Evolutionary conservation across 2,797 vertebrate genomes (phyloP).

Genomic region (Clarias laeviceps): DNA sequence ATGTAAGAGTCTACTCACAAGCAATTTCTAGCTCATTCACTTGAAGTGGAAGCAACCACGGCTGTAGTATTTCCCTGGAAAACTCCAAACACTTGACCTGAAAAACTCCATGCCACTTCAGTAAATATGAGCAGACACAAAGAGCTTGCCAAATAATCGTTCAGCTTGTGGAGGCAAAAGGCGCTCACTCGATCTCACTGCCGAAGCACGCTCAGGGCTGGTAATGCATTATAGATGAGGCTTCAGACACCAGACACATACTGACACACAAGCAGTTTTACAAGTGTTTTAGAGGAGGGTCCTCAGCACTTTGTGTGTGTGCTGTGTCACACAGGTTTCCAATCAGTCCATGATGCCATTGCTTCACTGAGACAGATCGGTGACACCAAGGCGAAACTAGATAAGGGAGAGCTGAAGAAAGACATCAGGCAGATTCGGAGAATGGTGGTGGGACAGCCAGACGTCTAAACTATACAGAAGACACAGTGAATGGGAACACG

Average conservation of each 20-base stretch:
- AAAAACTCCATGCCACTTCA: constrained; percentile 11
- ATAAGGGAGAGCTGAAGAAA: constrained; percentile 78
- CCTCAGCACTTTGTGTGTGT: constrained; percentile 29
- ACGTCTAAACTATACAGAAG: constrained; percentile 51
- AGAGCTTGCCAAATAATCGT: constrained; percentile 57
- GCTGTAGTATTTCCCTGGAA: neutral
- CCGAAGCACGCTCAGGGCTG: constrained; percentile 27
- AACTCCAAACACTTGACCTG: neutral
- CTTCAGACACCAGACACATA: constrained; percentile 48
- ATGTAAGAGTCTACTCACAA: constrained; percentile 34
- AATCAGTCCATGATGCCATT: constrained; percentile 78
- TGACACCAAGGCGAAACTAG: constrained; percentile 77
- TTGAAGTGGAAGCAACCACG: constrained; percentile 29
- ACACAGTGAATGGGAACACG: neutral
- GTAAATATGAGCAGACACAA: constrained; percentile 56
- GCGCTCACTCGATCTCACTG: constrained; percentile 36
- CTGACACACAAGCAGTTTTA: neutral
- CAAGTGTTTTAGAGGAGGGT: neutral
- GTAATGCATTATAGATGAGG: constrained; percentile 67
- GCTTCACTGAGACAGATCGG: constrained; percentile 79
- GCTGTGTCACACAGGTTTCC: constrained; percentile 75
- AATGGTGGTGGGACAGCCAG: constrained; percentile 68
- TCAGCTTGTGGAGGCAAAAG: constrained; percentile 23
- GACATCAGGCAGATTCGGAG: constrained; percentile 65
- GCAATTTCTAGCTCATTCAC: constrained; percentile 41